Conservation (phyloP, 2,888 invertebrate species). For the Luffia ferchaultella region DNA sequence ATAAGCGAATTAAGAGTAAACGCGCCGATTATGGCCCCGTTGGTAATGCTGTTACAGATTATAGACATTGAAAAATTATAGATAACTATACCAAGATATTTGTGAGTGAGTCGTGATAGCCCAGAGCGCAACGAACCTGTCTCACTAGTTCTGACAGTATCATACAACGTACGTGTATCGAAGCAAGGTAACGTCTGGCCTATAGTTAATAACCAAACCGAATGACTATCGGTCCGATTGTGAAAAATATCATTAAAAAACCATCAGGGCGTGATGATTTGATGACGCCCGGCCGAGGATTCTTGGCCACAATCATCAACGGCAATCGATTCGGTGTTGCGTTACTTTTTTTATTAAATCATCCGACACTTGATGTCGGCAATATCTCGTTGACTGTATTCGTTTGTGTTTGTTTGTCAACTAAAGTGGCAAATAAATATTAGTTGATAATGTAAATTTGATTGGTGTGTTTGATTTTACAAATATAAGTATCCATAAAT, state of each 20-base stretch:
- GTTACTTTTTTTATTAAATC: constrained; percentile 50
- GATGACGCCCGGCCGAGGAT: constrained; percentile 43
- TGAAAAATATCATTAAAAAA: constrained; percentile 69
- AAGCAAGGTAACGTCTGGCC: background rate
- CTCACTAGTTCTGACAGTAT: too few species aligned
- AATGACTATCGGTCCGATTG: constrained; percentile 64
- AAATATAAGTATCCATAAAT: too few species aligned
- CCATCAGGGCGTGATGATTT: constrained; percentile 64
- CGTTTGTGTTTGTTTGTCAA: background rate
- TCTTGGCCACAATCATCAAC: constrained; percentile 52
- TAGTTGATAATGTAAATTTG: background rate
- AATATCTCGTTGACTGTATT: background rate
- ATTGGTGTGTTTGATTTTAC: background rate
- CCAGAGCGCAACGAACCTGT: too few species aligned
- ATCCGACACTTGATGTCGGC: constrained; percentile 21
- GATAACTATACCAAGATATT: too few species aligned
- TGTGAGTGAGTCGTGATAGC: too few species aligned
- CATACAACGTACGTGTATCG: background rate
- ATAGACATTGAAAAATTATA: too few species aligned
- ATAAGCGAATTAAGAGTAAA: constrained; percentile 7
- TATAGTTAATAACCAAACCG: constrained; percentile 35
- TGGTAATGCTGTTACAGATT: background rate
- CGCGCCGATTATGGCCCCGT: constrained; percentile 10
- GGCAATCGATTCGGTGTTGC: constrained; percentile 57
- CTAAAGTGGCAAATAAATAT: background rate